Evolutionary conservation across 2,797 vertebrate species (phyloP), one percentile per base, ranked within the genome.

Genomic region (Chanos chanos): DNA sequence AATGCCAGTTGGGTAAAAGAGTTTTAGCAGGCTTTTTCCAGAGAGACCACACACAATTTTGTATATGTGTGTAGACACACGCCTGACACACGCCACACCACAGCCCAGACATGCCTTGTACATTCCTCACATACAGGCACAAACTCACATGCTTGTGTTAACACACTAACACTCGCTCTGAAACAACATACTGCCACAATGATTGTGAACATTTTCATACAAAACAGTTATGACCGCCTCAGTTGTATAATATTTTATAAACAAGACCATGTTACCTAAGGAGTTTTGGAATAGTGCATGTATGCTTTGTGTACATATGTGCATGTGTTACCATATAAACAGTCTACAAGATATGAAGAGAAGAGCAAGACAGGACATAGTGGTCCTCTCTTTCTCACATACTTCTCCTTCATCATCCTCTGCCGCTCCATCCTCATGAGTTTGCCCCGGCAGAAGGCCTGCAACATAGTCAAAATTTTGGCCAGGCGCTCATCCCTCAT

Each of bases 401-500:
- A 94, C 92, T 88, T 91, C 28, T 89, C 79, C 56, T 85, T 74
- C 63, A 87, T 63, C 72, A 93, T 77, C 76, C 80, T 90, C 27
- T 85, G 72, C 28, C 81, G 84, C 19, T 93, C 86, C 55, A 90
- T 81, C 77, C 89, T 90, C 84, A 90, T 88, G 34, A 94, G 84
- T 63, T 90, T 87, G 16, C 92, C 92, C 18, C 93, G 77, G 64
- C 85, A 78, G 45, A 91, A 91, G 10, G 93, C 91, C 74, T 95
- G 94, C 10, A 94, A 84, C 0, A 82, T 78, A 27, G 93, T 94
- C 72, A 95, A 86, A 76, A 93, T 91, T 49, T 87, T 76, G 4
- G 92, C 82, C 18, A 96, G 84, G 1, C 90, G 87, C 33, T 84
- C 75, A 0, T 95, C 94, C 15, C 93, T 77, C 90, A 94, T 90